Conservation (phyloP, 2,797 vertebrate genomes). For the Sebastes taczanowskii region DNA sequence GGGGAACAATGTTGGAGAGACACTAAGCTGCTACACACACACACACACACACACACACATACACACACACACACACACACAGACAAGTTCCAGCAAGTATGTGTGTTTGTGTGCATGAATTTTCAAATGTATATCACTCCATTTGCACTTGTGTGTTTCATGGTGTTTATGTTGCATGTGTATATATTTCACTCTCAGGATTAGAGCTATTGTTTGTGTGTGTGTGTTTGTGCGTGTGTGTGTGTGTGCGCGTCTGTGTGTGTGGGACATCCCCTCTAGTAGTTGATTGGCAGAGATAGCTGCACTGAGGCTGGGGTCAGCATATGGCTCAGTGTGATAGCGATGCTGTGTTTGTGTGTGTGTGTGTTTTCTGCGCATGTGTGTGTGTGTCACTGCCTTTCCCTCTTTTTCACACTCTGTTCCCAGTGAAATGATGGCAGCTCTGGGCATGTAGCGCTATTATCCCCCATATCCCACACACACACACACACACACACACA, state of each 20-base stretch:
- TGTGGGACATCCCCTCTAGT: conserved; percentile 82
- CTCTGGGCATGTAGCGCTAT: conserved; percentile 91
- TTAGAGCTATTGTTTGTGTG: conserved; percentile 37
- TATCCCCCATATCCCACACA: conserved; percentile 84
- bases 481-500: conserved; percentile 41
- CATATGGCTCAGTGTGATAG: conserved; percentile 98
- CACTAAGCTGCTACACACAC: conserved; percentile 72
- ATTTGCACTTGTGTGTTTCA: conserved; percentile 45
- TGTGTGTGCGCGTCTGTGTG: not conserved
- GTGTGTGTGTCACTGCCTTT: conserved; percentile 82
- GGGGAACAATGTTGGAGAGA: conserved; percentile 75
- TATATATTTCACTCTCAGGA: conserved; percentile 54
- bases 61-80: not conserved
- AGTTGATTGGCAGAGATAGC: conserved; percentile 95
- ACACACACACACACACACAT: conserved; percentile 33
- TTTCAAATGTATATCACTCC: conserved; percentile 47
- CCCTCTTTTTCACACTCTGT: conserved; percentile 81
- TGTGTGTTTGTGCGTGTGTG: conserved; percentile 1
- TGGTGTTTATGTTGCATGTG: conserved; percentile 43
- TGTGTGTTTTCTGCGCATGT: conserved; percentile 23
- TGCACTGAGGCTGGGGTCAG: conserved; percentile 92
- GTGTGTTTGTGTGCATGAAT: conserved; percentile 45
- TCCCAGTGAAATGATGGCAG: conserved; percentile 92
- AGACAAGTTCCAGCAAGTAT: conserved; percentile 65
- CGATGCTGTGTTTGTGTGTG: conserved; percentile 69